Evolutionary conservation across 2,113 vertebrate species (phyloP), one percentile per base, ranked within the genome.

Genomic region (Oryzias curvinotus): DNA sequence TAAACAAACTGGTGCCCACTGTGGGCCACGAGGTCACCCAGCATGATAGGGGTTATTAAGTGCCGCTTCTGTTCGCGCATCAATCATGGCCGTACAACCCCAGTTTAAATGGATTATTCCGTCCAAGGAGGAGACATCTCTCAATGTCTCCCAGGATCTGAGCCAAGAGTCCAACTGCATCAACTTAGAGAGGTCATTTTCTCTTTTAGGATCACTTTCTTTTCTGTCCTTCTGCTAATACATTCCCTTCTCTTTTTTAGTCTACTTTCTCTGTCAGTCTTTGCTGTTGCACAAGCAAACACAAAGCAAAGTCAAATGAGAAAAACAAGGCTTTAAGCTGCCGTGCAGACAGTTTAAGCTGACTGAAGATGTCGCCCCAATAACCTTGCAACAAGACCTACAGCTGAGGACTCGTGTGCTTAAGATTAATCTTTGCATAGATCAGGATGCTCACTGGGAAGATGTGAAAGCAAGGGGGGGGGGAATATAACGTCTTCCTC

Each of bases 1-100:
- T 93, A 94, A 95, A 95, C 93, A 95, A 94, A 94, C 92, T 60
- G 70, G 85, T 63, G 88, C 76, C 78, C 1, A 73, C 86, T 48
- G 52, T 41, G 44, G 77, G 61, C 69, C 78, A 15, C 4, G 75
- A 75, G 85, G 88, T 90, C 83, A 82, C 85, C 63, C 50, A 83
- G 83, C 80, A 75, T 23, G 65, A 90, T 89, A 88, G 87, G 91
- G 90, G 90, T 91, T 94, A 90, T 88, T 88, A 75, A 91, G 91
- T 89, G 84, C 65, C 44, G 65, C 46, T 65, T 66, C 74, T 55
- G 45, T 78, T 82, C 67, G 75, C 78, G 87, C 87, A 80, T 94
- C 85, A 71, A 85, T 94, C 91, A 89, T 70, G 46, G 60, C 54
- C 51, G 10, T 5, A 58, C 62, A 78, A 86, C 86, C 80, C 0